Percentiles rank a stretch among this genome's conserved stretches.
Evolutionary conservation across 2,797 vertebrate species (phyloP).

Genomic region (Prionace glauca): DNA sequence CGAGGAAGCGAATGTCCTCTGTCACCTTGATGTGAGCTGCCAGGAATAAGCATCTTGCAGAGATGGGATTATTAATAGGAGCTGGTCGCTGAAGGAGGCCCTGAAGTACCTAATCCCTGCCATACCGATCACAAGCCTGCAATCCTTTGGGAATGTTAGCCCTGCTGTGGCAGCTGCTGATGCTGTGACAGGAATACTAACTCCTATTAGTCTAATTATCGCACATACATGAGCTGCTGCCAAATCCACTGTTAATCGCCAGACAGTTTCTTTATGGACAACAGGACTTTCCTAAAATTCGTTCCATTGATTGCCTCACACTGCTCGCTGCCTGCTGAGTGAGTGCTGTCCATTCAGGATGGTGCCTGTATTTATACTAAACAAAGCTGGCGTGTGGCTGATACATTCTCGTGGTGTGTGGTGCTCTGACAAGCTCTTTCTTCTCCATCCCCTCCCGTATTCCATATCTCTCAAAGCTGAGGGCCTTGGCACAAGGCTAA

Average conservation of each 20-base stretch:
- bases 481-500: background rate
- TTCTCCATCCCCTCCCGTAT: background rate
- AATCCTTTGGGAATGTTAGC: constrained; percentile 26
- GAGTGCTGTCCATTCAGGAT: constrained; percentile 13
- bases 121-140: constrained; percentile 21
- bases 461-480: background rate
- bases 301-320: background rate
- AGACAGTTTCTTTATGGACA: constrained; percentile 12
- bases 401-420: background rate
- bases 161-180: constrained; percentile 29
- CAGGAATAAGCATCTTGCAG: constrained; percentile 21
- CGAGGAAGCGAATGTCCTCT: constrained; percentile 20
- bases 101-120: constrained; percentile 31
- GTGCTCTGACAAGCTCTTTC: background rate
- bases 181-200: constrained; percentile 26
- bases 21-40: constrained; percentile 29
- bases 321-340: constrained; percentile 3
- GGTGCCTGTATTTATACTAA: constrained; percentile 25
- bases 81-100: constrained; percentile 15
- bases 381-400: background rate
- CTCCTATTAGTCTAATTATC: constrained; percentile 33
- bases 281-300: background rate
- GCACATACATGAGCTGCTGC: constrained; percentile 8
- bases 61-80: constrained; percentile 31
- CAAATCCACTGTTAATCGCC: constrained; percentile 24